These are phyloP conservation scores for Daubentonia madagascariensis DNA, from an alignment of 2,113 vertebrate genomes.

Conservation along the genomic window DNA sequence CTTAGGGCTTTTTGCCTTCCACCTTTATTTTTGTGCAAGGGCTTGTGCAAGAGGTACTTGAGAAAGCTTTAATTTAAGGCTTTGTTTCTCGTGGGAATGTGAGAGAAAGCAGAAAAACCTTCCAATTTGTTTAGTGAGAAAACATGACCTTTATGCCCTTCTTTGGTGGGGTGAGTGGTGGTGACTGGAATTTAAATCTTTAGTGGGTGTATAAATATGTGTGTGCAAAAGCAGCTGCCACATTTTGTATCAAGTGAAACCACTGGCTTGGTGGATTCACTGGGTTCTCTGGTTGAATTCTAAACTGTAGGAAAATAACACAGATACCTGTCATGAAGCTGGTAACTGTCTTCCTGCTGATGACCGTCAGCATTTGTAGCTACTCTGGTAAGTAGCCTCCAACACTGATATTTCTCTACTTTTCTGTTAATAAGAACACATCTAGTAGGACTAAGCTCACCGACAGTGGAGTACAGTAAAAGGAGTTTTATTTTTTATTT, in stretches of 20 bases:
- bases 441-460: neutral
- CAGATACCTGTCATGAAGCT: slow-evolving; percentile 59
- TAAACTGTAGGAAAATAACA: neutral
- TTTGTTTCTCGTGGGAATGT: slow-evolving; percentile 52
- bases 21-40: neutral
- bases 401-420: neutral
- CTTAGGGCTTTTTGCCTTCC: neutral
- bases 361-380: slow-evolving; percentile 45
- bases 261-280: too few relatives aligned
- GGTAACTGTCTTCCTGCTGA: slow-evolving; percentile 36
- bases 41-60: slow-evolving; percentile 28
- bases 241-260: neutral
- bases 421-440: neutral
- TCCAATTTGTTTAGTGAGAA: slow-evolving; percentile 25
- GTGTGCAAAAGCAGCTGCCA: neutral
- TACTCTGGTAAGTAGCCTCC: slow-evolving; percentile 63
- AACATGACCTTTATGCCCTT: slow-evolving; percentile 14
- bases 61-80: neutral
- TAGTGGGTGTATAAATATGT: neutral
- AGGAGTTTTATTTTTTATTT: neutral
- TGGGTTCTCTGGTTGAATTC: neutral
- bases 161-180: neutral
- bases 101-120: neutral
- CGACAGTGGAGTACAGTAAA: neutral
- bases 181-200: neutral